These are phyloP conservation scores for Abscondita cerata DNA, from an alignment of 2,888 invertebrate species.

Conservation along the genomic window DNA sequence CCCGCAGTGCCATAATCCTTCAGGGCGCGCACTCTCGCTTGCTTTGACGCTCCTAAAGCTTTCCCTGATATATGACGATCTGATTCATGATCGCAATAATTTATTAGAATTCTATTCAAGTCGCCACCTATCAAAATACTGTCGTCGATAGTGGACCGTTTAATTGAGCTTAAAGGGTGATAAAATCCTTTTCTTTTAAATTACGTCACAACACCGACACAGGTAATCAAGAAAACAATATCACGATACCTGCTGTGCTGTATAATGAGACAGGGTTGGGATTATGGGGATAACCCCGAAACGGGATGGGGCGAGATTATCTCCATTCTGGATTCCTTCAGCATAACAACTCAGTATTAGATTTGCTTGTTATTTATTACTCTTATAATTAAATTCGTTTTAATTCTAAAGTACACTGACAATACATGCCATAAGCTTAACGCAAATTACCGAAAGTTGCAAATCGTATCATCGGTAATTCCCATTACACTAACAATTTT, in stretches of 20 bases:
- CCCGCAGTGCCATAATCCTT: constrained; percentile 53
- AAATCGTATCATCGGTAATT: constrained; percentile 3
- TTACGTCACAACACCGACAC: constrained; percentile 36
- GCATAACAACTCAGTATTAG: constrained; percentile 40
- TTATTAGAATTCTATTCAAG: constrained; percentile 13
- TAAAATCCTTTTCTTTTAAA: constrained; percentile 18
- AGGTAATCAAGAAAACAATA: constrained; percentile 62
- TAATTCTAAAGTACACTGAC: constrained; percentile 15
- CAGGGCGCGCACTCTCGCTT: constrained; percentile 41
- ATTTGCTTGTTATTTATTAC: constrained; percentile 44
- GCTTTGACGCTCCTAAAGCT: constrained; percentile 43
- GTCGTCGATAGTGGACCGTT: background rate
- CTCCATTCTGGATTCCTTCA: constrained; percentile 48
- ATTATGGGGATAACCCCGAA: constrained; percentile 47
- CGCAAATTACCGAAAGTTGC: no score
- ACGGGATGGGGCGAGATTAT: constrained; percentile 49
- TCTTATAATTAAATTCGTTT: constrained; percentile 43
- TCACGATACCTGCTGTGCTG: constrained; percentile 57
- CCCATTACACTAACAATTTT: background rate
- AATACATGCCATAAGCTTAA: no score
- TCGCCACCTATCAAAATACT: background rate
- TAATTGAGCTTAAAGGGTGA: constrained; percentile 12
- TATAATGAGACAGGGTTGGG: constrained; percentile 56
- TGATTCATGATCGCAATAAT: constrained; percentile 27
- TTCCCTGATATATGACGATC: constrained; percentile 35